These are phyloP conservation scores for Heteromormyrus szaboi DNA, from an alignment of 2,797 vertebrate species.

Conservation along the genomic window DNA sequence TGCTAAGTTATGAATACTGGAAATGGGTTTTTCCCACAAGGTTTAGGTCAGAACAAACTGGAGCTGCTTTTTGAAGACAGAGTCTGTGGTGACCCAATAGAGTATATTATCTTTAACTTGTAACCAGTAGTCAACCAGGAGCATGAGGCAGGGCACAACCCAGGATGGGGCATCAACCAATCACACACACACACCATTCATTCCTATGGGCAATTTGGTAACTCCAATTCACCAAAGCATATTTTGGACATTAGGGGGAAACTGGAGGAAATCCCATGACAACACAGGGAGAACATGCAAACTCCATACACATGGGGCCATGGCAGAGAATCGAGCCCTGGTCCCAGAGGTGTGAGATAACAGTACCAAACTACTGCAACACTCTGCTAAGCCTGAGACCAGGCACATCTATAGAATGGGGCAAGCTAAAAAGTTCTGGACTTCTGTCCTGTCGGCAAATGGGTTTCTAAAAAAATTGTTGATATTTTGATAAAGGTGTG, in stretches of 20 bases:
- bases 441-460: background rate
- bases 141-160: background rate
- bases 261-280: background rate
- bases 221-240: background rate
- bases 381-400: background rate
- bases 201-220: background rate
- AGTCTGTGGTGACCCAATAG: background rate
- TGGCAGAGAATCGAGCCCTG: background rate
- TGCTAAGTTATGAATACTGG: conserved; percentile 6
- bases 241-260: background rate
- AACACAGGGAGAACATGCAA: background rate
- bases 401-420: background rate
- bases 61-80: background rate
- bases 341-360: background rate
- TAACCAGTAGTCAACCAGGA: background rate
- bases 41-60: background rate
- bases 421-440: background rate
- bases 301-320: background rate
- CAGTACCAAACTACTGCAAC: background rate
- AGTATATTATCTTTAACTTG: background rate
- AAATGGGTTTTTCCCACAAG: conserved; percentile 1
- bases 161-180: background rate
- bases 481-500: background rate
- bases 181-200: background rate
- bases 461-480: background rate